Conservation (phyloP, 2,888 invertebrate genomes). For the Orthosia gothica region DNA sequence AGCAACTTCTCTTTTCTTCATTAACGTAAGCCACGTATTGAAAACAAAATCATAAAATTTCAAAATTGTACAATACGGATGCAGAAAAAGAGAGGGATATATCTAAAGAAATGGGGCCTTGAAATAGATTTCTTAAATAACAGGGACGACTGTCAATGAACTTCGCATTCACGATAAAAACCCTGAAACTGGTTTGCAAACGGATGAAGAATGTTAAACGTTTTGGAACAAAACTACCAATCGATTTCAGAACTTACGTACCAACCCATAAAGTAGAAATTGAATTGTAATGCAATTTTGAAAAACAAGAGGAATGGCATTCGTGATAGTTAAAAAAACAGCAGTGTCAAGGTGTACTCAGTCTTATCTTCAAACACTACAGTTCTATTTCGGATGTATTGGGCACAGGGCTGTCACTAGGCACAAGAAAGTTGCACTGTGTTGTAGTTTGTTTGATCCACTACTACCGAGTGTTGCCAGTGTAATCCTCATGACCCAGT, state of each 20-base stretch:
- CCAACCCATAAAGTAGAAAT: slow-evolving; percentile 21
- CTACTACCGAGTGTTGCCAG: slow-evolving; percentile 31
- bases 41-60: not conserved
- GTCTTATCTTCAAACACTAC: slow-evolving; percentile 21
- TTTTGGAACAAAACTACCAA: slow-evolving; percentile 20
- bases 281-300: slow-evolving; percentile 5
- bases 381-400: slow-evolving; percentile 24
- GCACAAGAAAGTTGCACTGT: slow-evolving; percentile 30
- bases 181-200: slow-evolving; percentile 68
- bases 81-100: not conserved
- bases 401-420: slow-evolving; percentile 20
- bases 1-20: not conserved
- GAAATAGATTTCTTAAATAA: slow-evolving; percentile 23
- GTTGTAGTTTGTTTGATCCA: slow-evolving; percentile 43
- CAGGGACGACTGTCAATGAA: slow-evolving; percentile 66
- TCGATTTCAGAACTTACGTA: slow-evolving; percentile 21
- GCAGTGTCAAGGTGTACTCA: slow-evolving; percentile 23
- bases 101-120: not conserved
- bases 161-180: slow-evolving; percentile 57
- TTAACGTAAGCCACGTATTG: not conserved
- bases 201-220: slow-evolving; percentile 65
- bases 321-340: slow-evolving; percentile 13
- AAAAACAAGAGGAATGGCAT: slow-evolving; percentile 18
- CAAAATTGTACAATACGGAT: not conserved
- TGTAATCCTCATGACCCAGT: slow-evolving; percentile 50